Percentiles rank a stretch among this genome's conserved stretches.
phyloP scores from a whole-genome alignment of 2,113 vertebrate genomes.

The Menura novaehollandiae region DNA sequence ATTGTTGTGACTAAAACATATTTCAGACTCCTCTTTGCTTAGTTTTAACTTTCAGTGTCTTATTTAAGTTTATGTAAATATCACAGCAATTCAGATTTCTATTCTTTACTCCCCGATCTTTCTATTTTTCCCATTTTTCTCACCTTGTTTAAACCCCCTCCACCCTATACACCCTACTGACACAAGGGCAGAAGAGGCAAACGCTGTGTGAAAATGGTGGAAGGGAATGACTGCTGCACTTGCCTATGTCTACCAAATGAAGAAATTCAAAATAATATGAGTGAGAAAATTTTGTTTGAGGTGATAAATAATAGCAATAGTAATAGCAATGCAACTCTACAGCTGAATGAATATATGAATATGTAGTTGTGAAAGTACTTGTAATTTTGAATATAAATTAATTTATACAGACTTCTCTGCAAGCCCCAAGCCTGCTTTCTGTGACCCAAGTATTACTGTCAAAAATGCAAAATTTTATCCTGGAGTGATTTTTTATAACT shows the following conservation, averaged over 20 bases:
- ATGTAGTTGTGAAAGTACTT: not conserved
- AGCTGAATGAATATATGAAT: not conserved
- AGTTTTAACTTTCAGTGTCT: not conserved
- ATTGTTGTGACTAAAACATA: not conserved
- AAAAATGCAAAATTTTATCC: not conserved
- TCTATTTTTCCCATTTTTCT: not conserved
- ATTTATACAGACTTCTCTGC: not conserved
- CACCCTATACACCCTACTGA: rapidly evolving
- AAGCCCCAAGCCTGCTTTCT: not conserved
- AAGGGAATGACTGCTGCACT: not conserved
- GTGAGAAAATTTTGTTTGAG: not conserved
- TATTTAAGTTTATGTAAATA: not conserved
- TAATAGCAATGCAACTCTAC: not conserved
- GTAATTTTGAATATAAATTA: not conserved
- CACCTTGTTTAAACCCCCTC: not conserved
- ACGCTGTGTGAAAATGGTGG: not conserved
- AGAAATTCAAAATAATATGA: not conserved
- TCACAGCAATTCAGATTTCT: not conserved
- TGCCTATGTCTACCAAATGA: not conserved
- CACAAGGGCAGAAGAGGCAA: not conserved
- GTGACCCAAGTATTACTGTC: not conserved
- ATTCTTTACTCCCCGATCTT: not conserved
- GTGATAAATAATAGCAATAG: not conserved
- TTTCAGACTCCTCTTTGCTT: not conserved
- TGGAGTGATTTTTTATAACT: not conserved